phyloP scores from a whole-genome alignment of 2,797 vertebrate genomes.

The Momotus momota region DNA sequence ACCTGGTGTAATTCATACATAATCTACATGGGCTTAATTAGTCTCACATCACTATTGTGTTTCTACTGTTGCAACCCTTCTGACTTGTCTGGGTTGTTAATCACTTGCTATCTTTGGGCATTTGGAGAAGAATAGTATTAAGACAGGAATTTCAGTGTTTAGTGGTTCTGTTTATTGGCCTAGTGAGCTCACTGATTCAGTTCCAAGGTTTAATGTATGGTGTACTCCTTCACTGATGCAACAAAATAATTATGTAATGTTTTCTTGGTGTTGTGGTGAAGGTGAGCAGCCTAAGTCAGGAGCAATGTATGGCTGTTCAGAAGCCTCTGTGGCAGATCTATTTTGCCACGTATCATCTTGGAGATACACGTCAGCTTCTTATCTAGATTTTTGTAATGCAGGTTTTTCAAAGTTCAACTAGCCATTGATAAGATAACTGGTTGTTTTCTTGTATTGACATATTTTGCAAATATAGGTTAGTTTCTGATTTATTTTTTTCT shows the following conservation, averaged over 20 bases:
- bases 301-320: not conserved
- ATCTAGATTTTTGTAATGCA: not conserved
- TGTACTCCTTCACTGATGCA: not conserved
- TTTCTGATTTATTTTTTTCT: not conserved
- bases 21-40: not conserved
- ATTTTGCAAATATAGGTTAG: not conserved
- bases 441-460: not conserved
- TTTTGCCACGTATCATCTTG: not conserved
- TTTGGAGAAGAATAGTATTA: constrained; percentile 16
- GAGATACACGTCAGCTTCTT: not conserved
- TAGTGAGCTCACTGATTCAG: not conserved
- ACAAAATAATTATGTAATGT: not conserved
- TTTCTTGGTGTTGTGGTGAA: not conserved
- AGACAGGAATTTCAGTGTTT: not conserved
- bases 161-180: not conserved
- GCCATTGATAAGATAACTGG: not conserved
- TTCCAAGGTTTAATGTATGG: not conserved
- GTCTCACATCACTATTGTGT: not conserved
- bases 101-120: not conserved
- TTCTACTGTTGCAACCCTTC: not conserved
- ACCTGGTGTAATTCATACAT: not conserved
- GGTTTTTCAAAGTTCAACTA: not conserved
- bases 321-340: fast-evolving
- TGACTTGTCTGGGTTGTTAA: not conserved
- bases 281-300: not conserved